Conservation (phyloP, 2,797 vertebrate genomes). For the Hemibagrus guttatus region DNA sequence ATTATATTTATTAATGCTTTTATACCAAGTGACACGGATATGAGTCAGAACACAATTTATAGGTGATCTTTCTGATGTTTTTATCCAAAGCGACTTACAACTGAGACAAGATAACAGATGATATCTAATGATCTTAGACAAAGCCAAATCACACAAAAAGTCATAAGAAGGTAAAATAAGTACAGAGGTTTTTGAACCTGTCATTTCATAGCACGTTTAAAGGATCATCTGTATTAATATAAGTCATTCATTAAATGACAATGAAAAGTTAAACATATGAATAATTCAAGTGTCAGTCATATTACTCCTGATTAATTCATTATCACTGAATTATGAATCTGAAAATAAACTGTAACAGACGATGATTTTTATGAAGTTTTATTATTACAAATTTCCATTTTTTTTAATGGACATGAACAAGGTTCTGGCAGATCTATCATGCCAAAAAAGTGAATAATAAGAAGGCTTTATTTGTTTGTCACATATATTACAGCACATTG, state of each 20-base stretch:
- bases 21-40: too few species aligned
- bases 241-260: not conserved
- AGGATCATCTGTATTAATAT: not conserved
- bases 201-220: not conserved
- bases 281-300: not conserved
- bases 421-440: not conserved
- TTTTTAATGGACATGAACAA: not conserved
- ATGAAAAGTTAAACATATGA: not conserved
- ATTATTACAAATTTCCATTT: too few species aligned
- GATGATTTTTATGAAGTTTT: not conserved
- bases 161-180: not conserved
- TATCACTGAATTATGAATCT: not conserved
- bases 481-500: too few species aligned
- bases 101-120: not conserved
- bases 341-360: not conserved
- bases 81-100: not conserved
- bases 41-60: too few species aligned
- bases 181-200: not conserved
- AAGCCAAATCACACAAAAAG: too few species aligned
- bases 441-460: not conserved
- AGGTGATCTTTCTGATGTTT: not conserved
- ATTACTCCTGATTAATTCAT: not conserved
- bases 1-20: not conserved
- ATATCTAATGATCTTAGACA: too few species aligned
- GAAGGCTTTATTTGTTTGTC: too few species aligned